Conservation (phyloP, 2,113 vertebrate species). For the Dasyurus viverrinus region DNA sequence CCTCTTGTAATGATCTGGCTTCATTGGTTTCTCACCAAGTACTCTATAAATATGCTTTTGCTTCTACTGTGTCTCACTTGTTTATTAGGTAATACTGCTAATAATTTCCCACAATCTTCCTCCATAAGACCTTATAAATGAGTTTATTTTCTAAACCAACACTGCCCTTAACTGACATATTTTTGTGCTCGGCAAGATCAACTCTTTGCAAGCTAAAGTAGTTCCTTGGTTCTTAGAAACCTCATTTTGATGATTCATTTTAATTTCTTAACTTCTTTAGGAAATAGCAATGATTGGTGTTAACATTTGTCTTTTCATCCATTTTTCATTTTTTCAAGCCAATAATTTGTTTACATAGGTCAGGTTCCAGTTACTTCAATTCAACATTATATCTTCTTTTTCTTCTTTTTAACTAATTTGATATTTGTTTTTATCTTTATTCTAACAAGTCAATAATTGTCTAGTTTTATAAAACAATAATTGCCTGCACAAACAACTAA, state of each 20-base stretch:
- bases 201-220: background rate
- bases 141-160: background rate
- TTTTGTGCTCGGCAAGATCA: background rate
- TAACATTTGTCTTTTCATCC: background rate
- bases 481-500: background rate
- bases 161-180: background rate
- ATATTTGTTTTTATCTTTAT: background rate
- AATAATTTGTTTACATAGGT: background rate
- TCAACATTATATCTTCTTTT: background rate
- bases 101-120: background rate
- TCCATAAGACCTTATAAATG: background rate
- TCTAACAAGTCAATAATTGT: background rate
- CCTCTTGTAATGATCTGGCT: background rate
- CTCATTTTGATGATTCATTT: background rate
- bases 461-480: background rate
- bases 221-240: background rate
- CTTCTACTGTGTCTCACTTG: background rate
- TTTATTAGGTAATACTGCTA: background rate
- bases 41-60: background rate
- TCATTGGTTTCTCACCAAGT: background rate
- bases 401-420: background rate
- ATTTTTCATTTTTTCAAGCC: background rate
- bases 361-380: background rate
- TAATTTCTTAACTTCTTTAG: background rate
- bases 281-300: background rate